phyloP scores from a whole-genome alignment of 1,140 invertebrate species.

The Drosophila funebris region DNA sequence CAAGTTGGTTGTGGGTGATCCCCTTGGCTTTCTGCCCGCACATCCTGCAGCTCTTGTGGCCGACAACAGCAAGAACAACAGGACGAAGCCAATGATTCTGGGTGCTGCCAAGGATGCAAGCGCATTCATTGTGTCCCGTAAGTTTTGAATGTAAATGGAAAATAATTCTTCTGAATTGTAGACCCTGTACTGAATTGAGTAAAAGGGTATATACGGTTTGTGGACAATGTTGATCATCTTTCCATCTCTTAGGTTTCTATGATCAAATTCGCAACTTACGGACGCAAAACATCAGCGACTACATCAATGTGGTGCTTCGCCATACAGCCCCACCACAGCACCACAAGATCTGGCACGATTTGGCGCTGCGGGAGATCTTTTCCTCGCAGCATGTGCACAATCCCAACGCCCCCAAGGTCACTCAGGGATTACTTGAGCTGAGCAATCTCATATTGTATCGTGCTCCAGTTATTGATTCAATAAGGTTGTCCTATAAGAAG shows the following conservation, averaged over 20 bases:
- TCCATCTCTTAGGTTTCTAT: slow-evolving; percentile 57
- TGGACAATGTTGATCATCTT: background rate
- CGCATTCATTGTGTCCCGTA: slow-evolving; percentile 76
- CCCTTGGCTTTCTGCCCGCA: slow-evolving; percentile 61
- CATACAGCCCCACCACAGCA: slow-evolving; percentile 62
- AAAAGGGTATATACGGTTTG: too few relatives aligned
- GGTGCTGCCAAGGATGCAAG: slow-evolving; percentile 77
- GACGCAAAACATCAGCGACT: slow-evolving; percentile 70
- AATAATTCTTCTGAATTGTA: background rate
- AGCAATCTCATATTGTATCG: slow-evolving; percentile 74
- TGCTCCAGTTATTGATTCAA: slow-evolving; percentile 63
- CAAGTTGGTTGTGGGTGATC: slow-evolving; percentile 73
- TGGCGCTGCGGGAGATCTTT: slow-evolving; percentile 67
- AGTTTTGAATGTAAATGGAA: too few relatives aligned
- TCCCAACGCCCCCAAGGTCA: slow-evolving; percentile 25
- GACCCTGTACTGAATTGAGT: too few relatives aligned
- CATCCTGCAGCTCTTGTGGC: slow-evolving; percentile 57
- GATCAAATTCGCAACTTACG: slow-evolving; percentile 49
- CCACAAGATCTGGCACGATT: slow-evolving; percentile 68
- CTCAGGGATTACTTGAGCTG: slow-evolving; percentile 65
- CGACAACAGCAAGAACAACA: slow-evolving; percentile 44
- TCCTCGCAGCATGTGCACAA: slow-evolving; percentile 38
- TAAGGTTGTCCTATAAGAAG: slow-evolving; percentile 45
- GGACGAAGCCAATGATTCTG: slow-evolving; percentile 50
- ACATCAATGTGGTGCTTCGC: slow-evolving; percentile 67